Conservation (phyloP, 2,113 vertebrate genomes). For the Corythoichthys intestinalis region DNA sequence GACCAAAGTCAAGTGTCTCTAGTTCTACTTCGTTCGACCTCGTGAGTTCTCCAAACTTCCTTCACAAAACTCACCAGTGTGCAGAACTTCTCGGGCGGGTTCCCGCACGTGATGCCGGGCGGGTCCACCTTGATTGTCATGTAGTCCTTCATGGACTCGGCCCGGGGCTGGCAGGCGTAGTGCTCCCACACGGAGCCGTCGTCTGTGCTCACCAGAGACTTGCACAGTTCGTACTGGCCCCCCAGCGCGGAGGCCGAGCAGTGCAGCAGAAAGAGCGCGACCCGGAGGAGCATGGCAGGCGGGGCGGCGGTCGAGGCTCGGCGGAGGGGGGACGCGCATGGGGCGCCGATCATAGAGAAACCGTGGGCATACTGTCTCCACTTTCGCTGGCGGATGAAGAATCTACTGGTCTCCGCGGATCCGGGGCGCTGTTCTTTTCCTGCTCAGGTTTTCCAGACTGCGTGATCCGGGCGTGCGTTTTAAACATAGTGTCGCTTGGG, state of each 20-base stretch:
- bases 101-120: conserved; percentile 88
- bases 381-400: neutral
- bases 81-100: conserved; percentile 94
- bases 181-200: conserved; percentile 95
- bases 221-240: conserved; percentile 95
- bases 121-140: conserved; percentile 91
- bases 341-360: conserved; percentile 67
- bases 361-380: conserved; percentile 14
- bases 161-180: conserved; percentile 92
- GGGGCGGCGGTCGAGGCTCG: conserved; percentile 72
- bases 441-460: neutral
- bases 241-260: conserved; percentile 79
- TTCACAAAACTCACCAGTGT: conserved; percentile 84
- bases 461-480: conserved; percentile 32
- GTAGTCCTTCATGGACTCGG: conserved; percentile 85
- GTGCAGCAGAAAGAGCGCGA: conserved; percentile 75
- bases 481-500: conserved; percentile 56
- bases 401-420: neutral
- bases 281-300: conserved; percentile 82
- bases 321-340: conserved; percentile 77
- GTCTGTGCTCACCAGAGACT: conserved; percentile 94
- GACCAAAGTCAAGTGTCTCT: no score
- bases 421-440: neutral
- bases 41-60: no score
- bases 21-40: no score